Conservation (phyloP, 2,113 vertebrate species). For the Lampris megalopsis region DNA sequence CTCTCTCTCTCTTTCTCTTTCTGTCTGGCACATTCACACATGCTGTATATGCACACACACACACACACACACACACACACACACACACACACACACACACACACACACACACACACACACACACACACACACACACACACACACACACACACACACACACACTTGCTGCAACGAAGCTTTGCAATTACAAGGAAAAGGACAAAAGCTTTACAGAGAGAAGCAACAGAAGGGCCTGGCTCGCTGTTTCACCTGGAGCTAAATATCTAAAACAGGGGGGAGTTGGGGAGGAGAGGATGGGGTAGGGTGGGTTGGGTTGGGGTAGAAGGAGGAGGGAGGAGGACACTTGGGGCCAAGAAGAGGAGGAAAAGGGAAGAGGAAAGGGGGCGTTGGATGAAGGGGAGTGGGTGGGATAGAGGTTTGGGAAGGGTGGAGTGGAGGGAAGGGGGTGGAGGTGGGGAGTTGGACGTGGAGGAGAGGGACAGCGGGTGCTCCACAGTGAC, state of each 20-base stretch:
- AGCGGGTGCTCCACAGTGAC: slow-evolving; percentile 35
- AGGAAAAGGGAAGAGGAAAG: slow-evolving; percentile 28
- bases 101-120: slow-evolving; percentile 21
- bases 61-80: no score
- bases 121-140: neutral
- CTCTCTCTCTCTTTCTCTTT: neutral
- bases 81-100: neutral
- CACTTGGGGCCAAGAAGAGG: slow-evolving; percentile 37
- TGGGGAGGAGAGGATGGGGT: slow-evolving; percentile 29
- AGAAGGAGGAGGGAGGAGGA: neutral
- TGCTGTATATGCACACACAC: no score
- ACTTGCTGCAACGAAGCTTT: slow-evolving; percentile 77
- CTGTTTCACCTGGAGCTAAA: slow-evolving; percentile 93
- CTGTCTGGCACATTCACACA: no score
- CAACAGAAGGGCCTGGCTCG: slow-evolving; percentile 86
- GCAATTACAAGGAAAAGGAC: slow-evolving; percentile 78
- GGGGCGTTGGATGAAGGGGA: slow-evolving; percentile 23
- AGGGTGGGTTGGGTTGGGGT: neutral
- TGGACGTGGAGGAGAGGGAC: slow-evolving; percentile 3
- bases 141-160: slow-evolving; percentile 13
- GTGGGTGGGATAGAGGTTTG: slow-evolving; percentile 1
- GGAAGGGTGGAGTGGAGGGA: slow-evolving; percentile 12
- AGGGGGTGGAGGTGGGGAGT: neutral
- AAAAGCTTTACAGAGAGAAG: slow-evolving; percentile 87
- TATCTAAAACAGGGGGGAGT: slow-evolving; percentile 78